Percentiles rank a stretch among this genome's conserved stretches.
These are phyloP conservation scores for Sitta europaea DNA, from an alignment of 2,113 vertebrate species.

Conservation along the genomic window DNA sequence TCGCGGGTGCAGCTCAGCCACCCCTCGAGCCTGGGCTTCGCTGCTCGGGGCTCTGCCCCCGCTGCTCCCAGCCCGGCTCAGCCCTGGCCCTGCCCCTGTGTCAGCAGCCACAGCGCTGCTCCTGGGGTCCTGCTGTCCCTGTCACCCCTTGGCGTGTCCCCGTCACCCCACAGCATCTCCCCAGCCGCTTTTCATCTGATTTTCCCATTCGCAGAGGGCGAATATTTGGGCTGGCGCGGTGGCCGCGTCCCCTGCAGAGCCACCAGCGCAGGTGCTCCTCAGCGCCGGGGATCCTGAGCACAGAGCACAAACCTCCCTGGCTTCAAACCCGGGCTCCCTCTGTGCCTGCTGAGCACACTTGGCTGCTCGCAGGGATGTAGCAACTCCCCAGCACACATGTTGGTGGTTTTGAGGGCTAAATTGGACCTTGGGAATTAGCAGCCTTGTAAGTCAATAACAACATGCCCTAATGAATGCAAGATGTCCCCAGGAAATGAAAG, in stretches of 20 bases:
- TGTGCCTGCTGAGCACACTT: not conserved
- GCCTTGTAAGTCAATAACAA: slow-evolving; percentile 48
- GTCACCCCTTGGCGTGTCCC: not conserved
- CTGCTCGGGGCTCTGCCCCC: not conserved
- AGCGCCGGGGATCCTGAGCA: not conserved
- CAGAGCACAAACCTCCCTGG: not conserved
- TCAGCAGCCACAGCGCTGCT: not conserved
- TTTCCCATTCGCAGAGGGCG: not conserved
- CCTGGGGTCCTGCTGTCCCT: not conserved
- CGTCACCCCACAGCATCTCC: fast-evolving
- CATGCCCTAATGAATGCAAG: slow-evolving; percentile 46
- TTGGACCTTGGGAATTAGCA: slow-evolving; percentile 57
- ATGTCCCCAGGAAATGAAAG: slow-evolving; percentile 40
- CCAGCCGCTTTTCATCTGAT: fast-evolving
- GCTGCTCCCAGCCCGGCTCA: no score
- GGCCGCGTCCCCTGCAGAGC: fast-evolving
- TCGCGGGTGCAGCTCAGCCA: not conserved
- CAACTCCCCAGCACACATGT: slow-evolving; percentile 37
- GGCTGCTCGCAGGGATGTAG: not conserved
- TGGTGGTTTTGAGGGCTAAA: slow-evolving; percentile 51
- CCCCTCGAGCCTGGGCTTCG: not conserved
- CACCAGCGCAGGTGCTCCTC: fast-evolving
- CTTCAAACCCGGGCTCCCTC: not conserved
- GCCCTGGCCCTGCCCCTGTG: not conserved
- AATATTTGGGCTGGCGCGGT: fast-evolving